phyloP scores from a whole-genome alignment of 2,797 vertebrate genomes.

The Periophthalmus magnuspinnatus region DNA sequence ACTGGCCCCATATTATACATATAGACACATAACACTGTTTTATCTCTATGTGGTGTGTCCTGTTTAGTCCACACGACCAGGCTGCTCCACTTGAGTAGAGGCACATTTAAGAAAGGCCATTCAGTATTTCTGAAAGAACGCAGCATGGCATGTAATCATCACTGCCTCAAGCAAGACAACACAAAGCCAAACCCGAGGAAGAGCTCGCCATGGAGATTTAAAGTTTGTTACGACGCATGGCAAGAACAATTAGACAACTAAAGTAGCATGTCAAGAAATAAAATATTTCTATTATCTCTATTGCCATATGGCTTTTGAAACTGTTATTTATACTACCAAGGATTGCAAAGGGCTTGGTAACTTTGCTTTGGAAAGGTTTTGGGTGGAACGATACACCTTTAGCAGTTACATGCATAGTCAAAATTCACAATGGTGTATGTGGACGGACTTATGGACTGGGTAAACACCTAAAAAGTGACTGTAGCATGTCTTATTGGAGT shows the following conservation, averaged over 20 bases:
- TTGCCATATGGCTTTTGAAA: constrained; percentile 64
- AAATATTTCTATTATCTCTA: constrained; percentile 5
- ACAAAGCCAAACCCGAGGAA: constrained; percentile 50
- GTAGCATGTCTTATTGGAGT: constrained; percentile 24
- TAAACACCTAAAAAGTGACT: constrained; percentile 21
- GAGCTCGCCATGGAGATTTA: constrained; percentile 27
- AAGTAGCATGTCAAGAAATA: constrained; percentile 1
- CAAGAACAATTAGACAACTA: constrained; percentile 15
- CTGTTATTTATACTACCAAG: too few species aligned
- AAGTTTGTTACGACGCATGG: constrained; percentile 18
- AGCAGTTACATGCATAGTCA: constrained; percentile 20
- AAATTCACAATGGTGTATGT: neutral
- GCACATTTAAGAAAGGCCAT: constrained; percentile 81
- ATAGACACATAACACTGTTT: constrained; percentile 33
- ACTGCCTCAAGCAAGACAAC: constrained; percentile 60
- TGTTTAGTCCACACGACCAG: constrained; percentile 44
- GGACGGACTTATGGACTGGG: neutral
- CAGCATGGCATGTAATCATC: constrained; percentile 54
- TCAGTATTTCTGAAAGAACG: constrained; percentile 69
- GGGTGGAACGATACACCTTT: constrained; percentile 18
- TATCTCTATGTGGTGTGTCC: constrained; percentile 27
- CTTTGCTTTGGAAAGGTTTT: constrained; percentile 30
- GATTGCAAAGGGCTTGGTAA: constrained; percentile 67
- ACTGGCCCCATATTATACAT: constrained; percentile 34
- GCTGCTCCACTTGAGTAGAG: constrained; percentile 73